Evolutionary conservation across 2,888 invertebrate genomes (phyloP).

Genomic region (Ptychoptera albimana): DNA sequence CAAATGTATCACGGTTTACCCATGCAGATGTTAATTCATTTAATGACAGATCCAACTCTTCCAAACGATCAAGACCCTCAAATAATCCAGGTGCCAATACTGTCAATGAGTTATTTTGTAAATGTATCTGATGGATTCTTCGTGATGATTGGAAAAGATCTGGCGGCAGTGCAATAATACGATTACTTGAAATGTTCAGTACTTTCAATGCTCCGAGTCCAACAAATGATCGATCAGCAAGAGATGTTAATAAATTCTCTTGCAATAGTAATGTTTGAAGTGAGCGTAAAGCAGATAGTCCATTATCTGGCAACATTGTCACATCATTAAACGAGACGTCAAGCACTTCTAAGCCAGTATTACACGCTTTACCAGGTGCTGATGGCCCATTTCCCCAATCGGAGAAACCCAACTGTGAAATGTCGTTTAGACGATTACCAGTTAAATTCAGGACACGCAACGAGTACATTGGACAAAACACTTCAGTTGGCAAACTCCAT

Average conservation of each 20-base stretch:
- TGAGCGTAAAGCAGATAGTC: constrained; percentile 50
- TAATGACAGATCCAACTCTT: constrained; percentile 52
- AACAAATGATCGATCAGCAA: constrained; percentile 60
- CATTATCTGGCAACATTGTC: constrained; percentile 49
- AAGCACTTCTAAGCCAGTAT: constrained; percentile 47
- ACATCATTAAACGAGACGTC: constrained; percentile 63
- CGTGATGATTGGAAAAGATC: constrained; percentile 57
- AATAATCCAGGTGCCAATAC: constrained; percentile 59
- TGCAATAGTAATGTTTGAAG: constrained; percentile 54
- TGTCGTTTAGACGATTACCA: constrained; percentile 60
- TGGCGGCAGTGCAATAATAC: constrained; percentile 57
- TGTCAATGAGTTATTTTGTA: constrained; percentile 61
- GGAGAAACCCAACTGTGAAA: constrained; percentile 56
- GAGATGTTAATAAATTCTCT: constrained; percentile 56
- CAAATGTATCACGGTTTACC: constrained; percentile 62
- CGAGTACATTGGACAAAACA: constrained; percentile 53
- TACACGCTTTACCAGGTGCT: constrained; percentile 50
- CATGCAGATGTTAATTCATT: constrained; percentile 60
- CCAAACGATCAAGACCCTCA: constrained; percentile 54
- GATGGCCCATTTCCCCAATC: constrained; percentile 51
- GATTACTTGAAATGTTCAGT: constrained; percentile 65
- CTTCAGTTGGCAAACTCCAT: constrained; percentile 53
- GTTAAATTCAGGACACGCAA: constrained; percentile 56
- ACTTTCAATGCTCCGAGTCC: constrained; percentile 51
- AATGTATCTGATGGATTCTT: constrained; percentile 52